A percentile compares a stretch with the other conserved stretches of the same genome.
These are phyloP conservation scores for Malaclemys terrapin DNA, from an alignment of 2,113 vertebrate species.

Conservation along the genomic window DNA sequence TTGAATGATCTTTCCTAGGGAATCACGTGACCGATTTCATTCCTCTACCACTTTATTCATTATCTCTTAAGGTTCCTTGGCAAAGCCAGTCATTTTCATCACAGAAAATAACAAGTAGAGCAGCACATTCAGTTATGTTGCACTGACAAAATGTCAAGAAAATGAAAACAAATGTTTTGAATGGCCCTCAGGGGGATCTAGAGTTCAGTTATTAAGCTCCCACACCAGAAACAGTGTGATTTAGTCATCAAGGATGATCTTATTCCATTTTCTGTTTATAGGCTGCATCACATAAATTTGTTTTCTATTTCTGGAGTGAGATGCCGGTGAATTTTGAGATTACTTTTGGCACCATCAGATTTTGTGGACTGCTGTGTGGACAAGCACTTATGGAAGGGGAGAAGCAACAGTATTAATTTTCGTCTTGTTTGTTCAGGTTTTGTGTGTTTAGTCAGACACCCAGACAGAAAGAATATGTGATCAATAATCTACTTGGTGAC, in stretches of 20 bases:
- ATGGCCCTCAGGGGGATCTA: constrained; percentile 64
- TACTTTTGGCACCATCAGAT: constrained; percentile 32
- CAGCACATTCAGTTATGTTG: constrained; percentile 57
- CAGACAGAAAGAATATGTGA: not conserved
- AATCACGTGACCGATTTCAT: not conserved
- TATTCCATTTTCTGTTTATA: constrained; percentile 64
- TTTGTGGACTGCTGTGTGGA: constrained; percentile 38
- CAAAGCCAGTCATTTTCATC: constrained; percentile 48
- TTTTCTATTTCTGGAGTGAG: constrained; percentile 53
- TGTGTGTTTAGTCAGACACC: constrained; percentile 18
- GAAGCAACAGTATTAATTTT: constrained; percentile 50
- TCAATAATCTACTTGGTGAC: constrained; percentile 4
- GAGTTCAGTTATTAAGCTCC: constrained; percentile 75
- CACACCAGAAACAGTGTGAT: constrained; percentile 65
- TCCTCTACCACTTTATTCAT: constrained; percentile 42
- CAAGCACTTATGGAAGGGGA: constrained; percentile 59
- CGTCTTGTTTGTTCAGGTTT: constrained; percentile 14
- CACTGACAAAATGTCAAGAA: constrained; percentile 73
- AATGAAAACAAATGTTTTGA: constrained; percentile 79
- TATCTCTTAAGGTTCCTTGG: constrained; percentile 34
- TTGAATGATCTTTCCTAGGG: not conserved
- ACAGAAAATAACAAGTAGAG: constrained; percentile 59
- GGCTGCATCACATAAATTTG: constrained; percentile 59
- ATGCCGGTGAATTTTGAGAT: constrained; percentile 54
- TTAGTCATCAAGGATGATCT: constrained; percentile 73